phyloP scores from a whole-genome alignment of 2,888 invertebrate genomes.

The Hipparchia sbordonii region DNA sequence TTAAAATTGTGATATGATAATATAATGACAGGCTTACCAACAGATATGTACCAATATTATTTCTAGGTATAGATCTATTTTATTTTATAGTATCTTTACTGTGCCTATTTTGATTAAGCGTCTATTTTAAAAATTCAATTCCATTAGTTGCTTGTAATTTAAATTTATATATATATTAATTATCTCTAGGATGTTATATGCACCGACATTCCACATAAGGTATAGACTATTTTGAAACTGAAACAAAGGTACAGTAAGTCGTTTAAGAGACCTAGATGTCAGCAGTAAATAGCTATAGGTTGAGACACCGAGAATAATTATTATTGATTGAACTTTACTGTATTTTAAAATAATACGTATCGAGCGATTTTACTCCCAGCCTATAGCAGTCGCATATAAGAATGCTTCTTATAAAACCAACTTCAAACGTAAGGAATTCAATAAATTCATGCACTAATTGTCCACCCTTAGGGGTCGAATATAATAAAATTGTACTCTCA shows the following conservation, averaged over 20 bases:
- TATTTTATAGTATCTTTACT: constrained; percentile 25
- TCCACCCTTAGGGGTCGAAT: too few species aligned
- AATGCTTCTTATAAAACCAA: too few species aligned
- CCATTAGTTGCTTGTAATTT: constrained; percentile 60
- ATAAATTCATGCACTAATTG: too few species aligned
- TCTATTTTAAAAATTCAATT: constrained; percentile 53
- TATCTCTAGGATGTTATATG: constrained; percentile 9
- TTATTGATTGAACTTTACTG: too few species aligned
- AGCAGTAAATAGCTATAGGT: background rate
- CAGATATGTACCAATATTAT: constrained; percentile 48
- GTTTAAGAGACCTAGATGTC: background rate
- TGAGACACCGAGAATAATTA: too few species aligned
- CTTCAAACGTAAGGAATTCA: too few species aligned
- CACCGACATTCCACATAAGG: background rate
- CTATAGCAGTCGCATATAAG: too few species aligned
- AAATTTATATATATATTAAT: constrained; percentile 18
- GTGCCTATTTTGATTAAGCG: constrained; percentile 32
- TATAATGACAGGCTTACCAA: constrained; percentile 42
- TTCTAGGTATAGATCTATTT: constrained; percentile 38
- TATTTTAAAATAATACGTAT: background rate
- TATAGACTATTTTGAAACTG: background rate
- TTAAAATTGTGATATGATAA: constrained; percentile 40
- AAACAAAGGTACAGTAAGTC: constrained; percentile 1
- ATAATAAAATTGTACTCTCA: too few species aligned
- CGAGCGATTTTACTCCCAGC: too few species aligned